These are phyloP conservation scores for Buceros bicornis DNA, from an alignment of 2,797 vertebrate species.

Conservation along the genomic window DNA sequence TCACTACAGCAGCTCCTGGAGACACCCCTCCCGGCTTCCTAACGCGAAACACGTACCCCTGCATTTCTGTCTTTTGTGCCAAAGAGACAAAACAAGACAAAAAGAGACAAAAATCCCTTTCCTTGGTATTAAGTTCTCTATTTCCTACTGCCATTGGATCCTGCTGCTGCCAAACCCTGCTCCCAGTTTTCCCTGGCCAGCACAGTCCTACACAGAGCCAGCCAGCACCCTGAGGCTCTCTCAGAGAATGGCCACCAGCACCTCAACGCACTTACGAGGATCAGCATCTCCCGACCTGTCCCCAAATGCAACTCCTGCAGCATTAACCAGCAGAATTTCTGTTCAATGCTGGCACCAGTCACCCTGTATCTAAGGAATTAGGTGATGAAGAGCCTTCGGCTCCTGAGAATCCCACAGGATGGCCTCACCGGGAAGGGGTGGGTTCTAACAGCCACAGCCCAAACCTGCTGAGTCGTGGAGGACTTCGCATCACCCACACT, in stretches of 20 bases:
- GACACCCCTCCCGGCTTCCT: neutral
- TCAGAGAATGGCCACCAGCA: neutral
- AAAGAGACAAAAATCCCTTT: neutral
- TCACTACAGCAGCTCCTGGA: neutral
- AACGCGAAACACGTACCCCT: accelerated
- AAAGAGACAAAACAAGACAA: neutral
- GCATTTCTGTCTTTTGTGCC: accelerated
- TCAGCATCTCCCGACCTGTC: accelerated
- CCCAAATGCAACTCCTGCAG: neutral
- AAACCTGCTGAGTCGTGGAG: neutral
- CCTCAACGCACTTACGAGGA: neutral
- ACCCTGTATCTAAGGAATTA: neutral
- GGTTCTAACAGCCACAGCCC: neutral
- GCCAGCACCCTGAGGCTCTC: neutral
- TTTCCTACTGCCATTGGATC: neutral
- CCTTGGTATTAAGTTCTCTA: neutral
- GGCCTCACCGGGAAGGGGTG: neutral
- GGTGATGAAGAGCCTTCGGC: neutral
- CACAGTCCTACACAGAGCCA: neutral
- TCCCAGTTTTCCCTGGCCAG: neutral
- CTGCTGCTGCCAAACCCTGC: neutral
- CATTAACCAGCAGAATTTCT: neutral
- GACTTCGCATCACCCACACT: neutral
- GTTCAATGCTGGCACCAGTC: neutral
- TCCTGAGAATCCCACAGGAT: neutral